Evolutionary conservation across 2,888 invertebrate species (phyloP), one percentile per base, ranked within the genome.

Genomic region (Encarsia formosa): DNA sequence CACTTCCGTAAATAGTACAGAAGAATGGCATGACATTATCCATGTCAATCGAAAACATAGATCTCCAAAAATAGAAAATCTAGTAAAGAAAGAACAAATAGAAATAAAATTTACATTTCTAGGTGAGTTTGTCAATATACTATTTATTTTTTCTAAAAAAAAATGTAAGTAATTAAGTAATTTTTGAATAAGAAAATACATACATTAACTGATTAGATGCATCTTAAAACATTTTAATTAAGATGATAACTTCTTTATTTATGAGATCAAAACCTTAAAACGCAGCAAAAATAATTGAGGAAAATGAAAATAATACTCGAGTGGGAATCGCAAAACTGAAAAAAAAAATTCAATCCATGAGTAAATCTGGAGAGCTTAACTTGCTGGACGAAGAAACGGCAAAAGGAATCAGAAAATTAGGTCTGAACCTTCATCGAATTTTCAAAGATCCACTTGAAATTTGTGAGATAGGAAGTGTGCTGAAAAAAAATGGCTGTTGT

Each of bases 401-500:
- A 35, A 59, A 59, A 29, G 65, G 68, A 42, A 62, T 69, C 1
- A 64, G 61, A 4, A 67, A 62, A 37, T 54, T 69, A 9, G 65
- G 64, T 0, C 40, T 69, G 13, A 66, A 69, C 57, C 51, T 70
- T 5, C 64, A 65, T n/a, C 54, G 63, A 1, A 42, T 67, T n/a
- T 67, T 70, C 26, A 60, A 61, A 20, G 60, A 66, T 15, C 54
- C 64, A 11, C 54, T 59, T 5, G 62, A 63, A 24, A 50, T 68
- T 13, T 84, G 84, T 61, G 75, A 79, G 5, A 59, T 64, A 16
- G 84, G 84, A 16, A 80, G 78, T 58, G 71, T 83, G 3, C 66
- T 76, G 13, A 75, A 76, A 50, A 78, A 77, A 61, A 71, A 77
- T 37, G 70, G 76, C 60, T 84, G 84, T 67, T 79, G 84, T 84